These are phyloP conservation scores for Abscondita cerata DNA, from an alignment of 2,888 invertebrate species.

Conservation along the genomic window DNA sequence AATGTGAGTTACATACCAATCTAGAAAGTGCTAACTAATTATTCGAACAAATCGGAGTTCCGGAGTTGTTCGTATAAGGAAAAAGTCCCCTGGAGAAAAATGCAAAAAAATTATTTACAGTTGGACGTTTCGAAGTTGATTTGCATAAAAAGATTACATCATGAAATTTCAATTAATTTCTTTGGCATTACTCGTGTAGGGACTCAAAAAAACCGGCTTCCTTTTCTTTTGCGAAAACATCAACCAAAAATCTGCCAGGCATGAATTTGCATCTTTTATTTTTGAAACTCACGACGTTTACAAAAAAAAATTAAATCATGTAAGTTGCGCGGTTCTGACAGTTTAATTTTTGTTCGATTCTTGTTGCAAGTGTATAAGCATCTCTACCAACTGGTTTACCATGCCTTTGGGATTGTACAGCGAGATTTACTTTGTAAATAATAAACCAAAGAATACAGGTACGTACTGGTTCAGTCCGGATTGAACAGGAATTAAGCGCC, in stretches of 20 bases:
- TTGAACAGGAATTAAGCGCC: slow-evolving; percentile 22
- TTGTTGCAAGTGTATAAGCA: slow-evolving; percentile 10
- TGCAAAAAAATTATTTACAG: background rate
- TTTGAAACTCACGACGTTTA: too few species aligned
- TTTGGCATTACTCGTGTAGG: background rate
- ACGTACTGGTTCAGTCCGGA: slow-evolving; percentile 25
- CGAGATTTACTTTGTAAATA: slow-evolving; percentile 26
- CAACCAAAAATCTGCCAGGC: background rate
- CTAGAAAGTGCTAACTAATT: slow-evolving; percentile 15
- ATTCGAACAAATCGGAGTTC: slow-evolving; percentile 10
- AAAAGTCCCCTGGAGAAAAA: background rate
- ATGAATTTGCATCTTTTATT: too few species aligned
- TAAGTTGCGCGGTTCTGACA: background rate
- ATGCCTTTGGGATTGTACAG: slow-evolving; percentile 19
- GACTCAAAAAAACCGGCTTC: background rate
- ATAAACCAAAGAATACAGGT: slow-evolving; percentile 23
- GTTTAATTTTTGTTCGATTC: slow-evolving; percentile 14
- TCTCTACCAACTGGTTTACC: slow-evolving; percentile 22
- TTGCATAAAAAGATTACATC: slow-evolving; percentile 6
- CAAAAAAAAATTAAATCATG: too few species aligned
- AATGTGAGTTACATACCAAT: slow-evolving; percentile 11
- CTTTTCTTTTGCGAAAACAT: background rate
- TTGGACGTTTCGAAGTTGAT: background rate
- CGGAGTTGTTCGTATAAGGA: background rate
- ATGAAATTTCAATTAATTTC: background rate